Evolutionary conservation across 2,888 invertebrate species (phyloP).

Genomic region (Pilophorus perplexus): DNA sequence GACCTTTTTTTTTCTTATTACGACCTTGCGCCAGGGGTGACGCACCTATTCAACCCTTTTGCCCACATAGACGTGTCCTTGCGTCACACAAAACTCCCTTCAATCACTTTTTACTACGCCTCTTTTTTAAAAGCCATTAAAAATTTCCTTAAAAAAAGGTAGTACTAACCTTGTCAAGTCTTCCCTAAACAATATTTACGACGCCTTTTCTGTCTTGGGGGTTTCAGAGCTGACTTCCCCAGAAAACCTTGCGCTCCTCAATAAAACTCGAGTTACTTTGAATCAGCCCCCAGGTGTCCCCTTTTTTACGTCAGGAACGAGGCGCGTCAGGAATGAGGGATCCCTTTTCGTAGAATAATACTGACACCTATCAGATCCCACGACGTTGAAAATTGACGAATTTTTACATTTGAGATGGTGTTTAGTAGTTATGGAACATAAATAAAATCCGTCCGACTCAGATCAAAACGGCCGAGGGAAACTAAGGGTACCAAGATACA

Average conservation of each 20-base stretch:
- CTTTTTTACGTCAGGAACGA: not conserved
- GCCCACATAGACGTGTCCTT: slow-evolving; percentile 13
- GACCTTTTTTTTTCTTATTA: not conserved
- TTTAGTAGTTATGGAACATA: not conserved
- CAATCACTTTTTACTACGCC: slow-evolving; percentile 1
- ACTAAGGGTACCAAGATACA: not conserved
- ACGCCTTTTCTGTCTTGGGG: slow-evolving; percentile 15
- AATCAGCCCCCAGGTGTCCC: slow-evolving; percentile 10
- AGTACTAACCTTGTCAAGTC: slow-evolving; percentile 27
- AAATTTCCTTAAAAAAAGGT: not conserved
- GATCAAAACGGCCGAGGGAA: not conserved
- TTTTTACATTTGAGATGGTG: too few relatives aligned
- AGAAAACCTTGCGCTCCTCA: not conserved
- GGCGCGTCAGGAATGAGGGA: not conserved
- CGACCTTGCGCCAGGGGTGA: not conserved
- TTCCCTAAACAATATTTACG: slow-evolving; percentile 29
- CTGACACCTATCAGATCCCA: not conserved
- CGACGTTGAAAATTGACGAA: too few relatives aligned
- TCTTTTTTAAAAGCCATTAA: too few relatives aligned
- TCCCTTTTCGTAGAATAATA: not conserved
- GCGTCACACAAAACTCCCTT: slow-evolving; percentile 29
- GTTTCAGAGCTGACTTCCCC: not conserved
- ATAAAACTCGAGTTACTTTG: slow-evolving; percentile 11
- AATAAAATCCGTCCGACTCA: not conserved
- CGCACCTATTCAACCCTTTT: slow-evolving; percentile 6